phyloP scores from a whole-genome alignment of 2,797 vertebrate species.

The Triplophysa yarkandensis region DNA sequence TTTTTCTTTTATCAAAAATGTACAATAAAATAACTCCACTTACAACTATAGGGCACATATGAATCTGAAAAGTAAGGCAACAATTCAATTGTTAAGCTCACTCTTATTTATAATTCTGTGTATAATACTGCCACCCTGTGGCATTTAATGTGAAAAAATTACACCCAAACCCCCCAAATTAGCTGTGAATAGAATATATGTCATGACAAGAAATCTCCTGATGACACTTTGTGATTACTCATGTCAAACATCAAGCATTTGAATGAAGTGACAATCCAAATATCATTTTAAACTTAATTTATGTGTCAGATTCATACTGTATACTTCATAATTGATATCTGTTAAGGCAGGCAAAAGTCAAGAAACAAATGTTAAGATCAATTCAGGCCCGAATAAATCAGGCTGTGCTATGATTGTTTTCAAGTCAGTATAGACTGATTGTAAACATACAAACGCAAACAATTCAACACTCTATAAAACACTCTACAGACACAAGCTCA shows the following conservation, averaged over 20 bases:
- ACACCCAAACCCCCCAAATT: conserved; percentile 72
- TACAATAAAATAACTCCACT: background rate
- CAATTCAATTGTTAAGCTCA: background rate
- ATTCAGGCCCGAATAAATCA: conserved; percentile 4
- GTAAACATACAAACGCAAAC: conserved; percentile 59
- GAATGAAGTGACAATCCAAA: conserved; percentile 19
- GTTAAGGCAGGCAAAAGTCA: background rate
- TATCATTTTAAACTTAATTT: conserved; percentile 62
- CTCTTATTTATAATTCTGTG: background rate
- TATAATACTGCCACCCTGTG: conserved; percentile 27
- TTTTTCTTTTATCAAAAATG: background rate
- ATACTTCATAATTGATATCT: conserved; percentile 20
- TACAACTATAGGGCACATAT: conserved; percentile 5
- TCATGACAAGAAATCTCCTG: conserved; percentile 73
- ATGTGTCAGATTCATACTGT: conserved; percentile 55
- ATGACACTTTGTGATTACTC: conserved; percentile 77
- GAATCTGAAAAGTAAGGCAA: conserved; percentile 21
- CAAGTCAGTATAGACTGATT: conserved; percentile 46
- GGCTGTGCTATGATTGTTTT: conserved; percentile 39
- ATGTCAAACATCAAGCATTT: conserved; percentile 48
- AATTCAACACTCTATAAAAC: background rate
- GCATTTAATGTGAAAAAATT: conserved; percentile 45
- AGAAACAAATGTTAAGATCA: background rate
- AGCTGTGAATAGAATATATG: conserved; percentile 63
- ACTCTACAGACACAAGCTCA: conserved; percentile 31